Evolutionary conservation across 2,888 invertebrate species (phyloP), one percentile per base, ranked within the genome.

Genomic region (Tenthredo mesomela): DNA sequence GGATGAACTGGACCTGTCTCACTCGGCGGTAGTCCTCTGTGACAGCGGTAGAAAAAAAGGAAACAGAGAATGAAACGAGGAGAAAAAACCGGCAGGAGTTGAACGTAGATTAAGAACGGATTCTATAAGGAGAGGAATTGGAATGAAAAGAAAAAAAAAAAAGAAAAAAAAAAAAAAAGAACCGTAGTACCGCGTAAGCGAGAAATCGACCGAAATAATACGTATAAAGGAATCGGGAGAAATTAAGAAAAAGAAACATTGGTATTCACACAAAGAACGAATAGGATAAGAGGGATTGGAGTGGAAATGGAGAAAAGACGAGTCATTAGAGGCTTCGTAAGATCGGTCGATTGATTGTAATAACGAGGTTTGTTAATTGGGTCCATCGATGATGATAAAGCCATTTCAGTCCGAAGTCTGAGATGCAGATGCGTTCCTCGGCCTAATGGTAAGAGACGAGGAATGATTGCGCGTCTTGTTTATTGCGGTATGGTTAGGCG

Each of bases 71-170:
- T 80, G 40, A 61, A 65, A 50, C 43, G 67, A 47, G 67, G 25
- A 80, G 54, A 86, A 86, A 87, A 88, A 88, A 89, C 89, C 88
- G 88, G 86, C 88, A 87, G 88, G 90, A 92, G 92, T 92, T 92
- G 90, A 92, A 90, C 91, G 90, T 89, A 91, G 91, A 91, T 92
- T 91, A 91, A 91, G 91, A 90, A 90, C 89, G 88, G 82, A 82
- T 82, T 70, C 87, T 87, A 47, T 78, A 25, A 61, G 61, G 58
- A 78, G 18, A 70, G 50, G 70, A 75, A 65, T 54, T 37, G 77
- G 18, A 43, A 78, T 82, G 73, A 84, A 82, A 12, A 80, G 6
- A n/a, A 33, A 58, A 12, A 80, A 15, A n/a, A 67, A 54, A 54
- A n/a, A 33, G 58, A 12, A 80, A 15, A 67, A 54, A 54, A n/a